Evolutionary conservation across 2,113 vertebrate genomes (phyloP), one percentile per base, ranked within the genome.

Genomic region (Oryzias curvinotus): DNA sequence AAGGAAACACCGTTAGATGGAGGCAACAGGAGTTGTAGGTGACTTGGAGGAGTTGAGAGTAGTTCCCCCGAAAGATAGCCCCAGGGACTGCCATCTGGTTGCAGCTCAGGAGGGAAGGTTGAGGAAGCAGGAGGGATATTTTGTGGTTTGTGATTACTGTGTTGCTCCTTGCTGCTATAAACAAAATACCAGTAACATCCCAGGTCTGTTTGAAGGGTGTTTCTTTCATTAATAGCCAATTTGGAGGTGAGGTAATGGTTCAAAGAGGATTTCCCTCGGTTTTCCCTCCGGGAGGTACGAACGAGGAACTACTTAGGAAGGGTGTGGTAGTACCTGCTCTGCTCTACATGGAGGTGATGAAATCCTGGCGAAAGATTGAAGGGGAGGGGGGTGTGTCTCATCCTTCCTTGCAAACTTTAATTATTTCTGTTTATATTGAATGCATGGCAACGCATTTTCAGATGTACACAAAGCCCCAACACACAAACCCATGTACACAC

Each of bases 11-110:
- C 23, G 58, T 54, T 62, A 73, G 70, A 75, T 62, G 72, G 61
- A 61, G 73, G 63, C 42, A 64, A 52, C 45, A 61, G 59, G 65
- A 62, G 56, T 47, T 36, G 76, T 76, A 87, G 81, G 85, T 84
- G 85, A 72, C 63, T 65, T 30, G 50, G 63, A 69, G 66, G 69
- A 74, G 69, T 70, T 69, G 47, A 75, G 58, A 77, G 71, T 57
- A 77, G 78, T 80, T 79, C 65, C 74, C 66, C 48, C 82, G 80
- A 86, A 84, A 69, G 71, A 66, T 72, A 72, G 68, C 83, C 90
- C 82, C 68, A 45, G 87, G 88, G 79, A 77, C 63, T 16, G 68
- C 83, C 91, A 92, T 91, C 91, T 92, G 90, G 86, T 90, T 87
- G 70, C 66, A 51, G 69, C 70, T 73, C 52, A 76, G 54, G 70